Base-by-base conservation (phyloP, 2,797 vertebrate genomes). In the Pantherophis vulpinus region DNA sequence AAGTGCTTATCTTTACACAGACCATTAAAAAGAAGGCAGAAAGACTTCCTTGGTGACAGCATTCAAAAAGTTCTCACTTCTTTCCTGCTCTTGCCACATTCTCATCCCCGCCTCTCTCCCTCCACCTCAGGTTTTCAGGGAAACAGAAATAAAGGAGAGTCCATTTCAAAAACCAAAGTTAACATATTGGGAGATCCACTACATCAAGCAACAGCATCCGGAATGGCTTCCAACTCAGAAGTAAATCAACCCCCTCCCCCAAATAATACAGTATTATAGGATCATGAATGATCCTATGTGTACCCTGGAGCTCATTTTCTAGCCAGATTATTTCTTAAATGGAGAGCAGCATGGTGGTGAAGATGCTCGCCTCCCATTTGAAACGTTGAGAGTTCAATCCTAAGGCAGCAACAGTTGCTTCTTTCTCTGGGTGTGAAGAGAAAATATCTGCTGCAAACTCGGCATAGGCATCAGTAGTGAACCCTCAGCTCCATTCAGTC, bases 281-380 rank as follows among this genome's bases (percentile, higher is more conserved):
- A 94, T 10, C 90, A 37, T n/a, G 25, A 47, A 86, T 32, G 87
- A 87, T 93, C 93, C 0, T 2, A 42, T 2, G 0, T 1, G 4
- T 6, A 5, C 5, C 66, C 95, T 95, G 91, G 56, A 55, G 42
- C 51, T 87, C 29, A 90, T 90, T 92, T 89, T 61, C 42, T 93
- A 86, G 60, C 86, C 59, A 16, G 61, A 54, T 63, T 87, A 9
- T 63, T 86, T 25, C 37, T 60, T 61, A 51, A 25, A 23, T 32
- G 51, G 32, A 86, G 90, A 66, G 4, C 4, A 4, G 11, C 61
- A 29, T n/a, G 12, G 29, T 66, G 29, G 13, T 70, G n/a, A 32
- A 70, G n/a, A 70, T 32, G 63, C 29, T 70, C 13, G 1, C 5
- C 13, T 32, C n/a, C 63, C 13, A 14, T 32, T 70, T 70, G 13